Conservation (phyloP, 2,888 invertebrate genomes). For the Vanessa cardui region DNA sequence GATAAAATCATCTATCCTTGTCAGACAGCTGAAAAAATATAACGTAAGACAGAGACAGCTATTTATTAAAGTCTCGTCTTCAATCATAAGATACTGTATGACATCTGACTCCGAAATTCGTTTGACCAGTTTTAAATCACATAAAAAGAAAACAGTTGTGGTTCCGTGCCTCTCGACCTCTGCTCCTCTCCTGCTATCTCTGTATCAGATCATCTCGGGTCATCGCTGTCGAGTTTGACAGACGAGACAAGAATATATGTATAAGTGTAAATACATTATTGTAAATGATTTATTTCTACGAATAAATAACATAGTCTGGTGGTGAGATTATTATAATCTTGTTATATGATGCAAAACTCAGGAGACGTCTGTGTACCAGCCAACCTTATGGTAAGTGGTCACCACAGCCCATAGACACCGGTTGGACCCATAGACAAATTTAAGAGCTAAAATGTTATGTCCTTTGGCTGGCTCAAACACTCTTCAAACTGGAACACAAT, state of each 20-base stretch:
- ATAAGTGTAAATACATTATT: neutral
- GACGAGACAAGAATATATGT: neutral
- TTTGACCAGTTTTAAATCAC: conserved; percentile 9
- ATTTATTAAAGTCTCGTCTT: too few species aligned
- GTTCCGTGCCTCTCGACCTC: neutral
- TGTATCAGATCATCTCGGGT: conserved; percentile 4
- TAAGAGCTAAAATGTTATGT: too few species aligned
- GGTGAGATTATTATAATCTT: too few species aligned
- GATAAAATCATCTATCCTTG: neutral
- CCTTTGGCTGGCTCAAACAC: too few species aligned
- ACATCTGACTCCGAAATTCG: neutral
- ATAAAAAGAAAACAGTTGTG: neutral
- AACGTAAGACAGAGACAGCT: too few species aligned
- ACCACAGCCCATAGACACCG: too few species aligned
- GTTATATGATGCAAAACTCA: too few species aligned
- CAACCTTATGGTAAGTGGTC: too few species aligned
- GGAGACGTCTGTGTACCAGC: too few species aligned
- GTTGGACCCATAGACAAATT: too few species aligned
- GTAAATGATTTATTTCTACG: neutral
- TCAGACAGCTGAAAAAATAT: neutral
- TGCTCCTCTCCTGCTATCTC: neutral
- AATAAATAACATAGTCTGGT: neutral
- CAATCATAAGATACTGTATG: too few species aligned
- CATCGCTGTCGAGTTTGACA: conserved; percentile 3
- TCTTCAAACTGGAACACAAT: too few species aligned